A percentile compares a stretch with the other conserved stretches of the same genome.
phyloP scores from a whole-genome alignment of 2,797 vertebrate genomes.

The Gymnoscopelus braueri region DNA sequence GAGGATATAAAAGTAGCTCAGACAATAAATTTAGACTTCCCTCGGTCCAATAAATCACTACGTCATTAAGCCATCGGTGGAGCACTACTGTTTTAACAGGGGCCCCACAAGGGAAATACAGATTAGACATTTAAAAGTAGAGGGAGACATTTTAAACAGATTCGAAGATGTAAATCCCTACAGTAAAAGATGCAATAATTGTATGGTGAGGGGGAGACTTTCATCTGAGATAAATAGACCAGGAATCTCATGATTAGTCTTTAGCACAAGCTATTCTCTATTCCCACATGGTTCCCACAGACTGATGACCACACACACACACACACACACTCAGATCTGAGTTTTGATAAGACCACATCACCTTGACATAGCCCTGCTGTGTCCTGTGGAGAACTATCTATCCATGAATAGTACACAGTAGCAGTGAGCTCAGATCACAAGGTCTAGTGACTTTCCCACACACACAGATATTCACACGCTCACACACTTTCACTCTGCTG shows the following conservation, averaged over 20 bases:
- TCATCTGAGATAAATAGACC: not conserved
- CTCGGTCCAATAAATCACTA: too few species aligned
- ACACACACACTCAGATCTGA: not conserved
- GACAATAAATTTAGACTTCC: too few species aligned
- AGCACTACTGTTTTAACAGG: too few species aligned
- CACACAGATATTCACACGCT: not conserved
- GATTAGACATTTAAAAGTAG: not conserved
- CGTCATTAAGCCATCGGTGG: too few species aligned
- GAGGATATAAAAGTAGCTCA: too few species aligned
- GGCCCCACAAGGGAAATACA: too few species aligned
- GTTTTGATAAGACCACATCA: slow-evolving; percentile 29
- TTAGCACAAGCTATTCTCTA: slow-evolving; percentile 9
- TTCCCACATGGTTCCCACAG: not conserved
- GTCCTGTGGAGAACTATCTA: slow-evolving; percentile 4
- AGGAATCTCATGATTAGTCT: slow-evolving; percentile 23
- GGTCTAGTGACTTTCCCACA: slow-evolving; percentile 7
- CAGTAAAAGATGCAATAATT: not conserved
- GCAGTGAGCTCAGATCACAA: slow-evolving; percentile 8
- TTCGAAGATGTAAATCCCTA: too few species aligned
- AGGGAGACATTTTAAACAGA: too few species aligned
- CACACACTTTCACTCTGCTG: not conserved
- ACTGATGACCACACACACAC: not conserved
- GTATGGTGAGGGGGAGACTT: not conserved
- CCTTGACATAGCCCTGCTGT: slow-evolving; percentile 21
- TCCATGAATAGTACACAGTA: too few species aligned